phyloP scores from a whole-genome alignment of 2,797 vertebrate species.

The Dipus sagitta region DNA sequence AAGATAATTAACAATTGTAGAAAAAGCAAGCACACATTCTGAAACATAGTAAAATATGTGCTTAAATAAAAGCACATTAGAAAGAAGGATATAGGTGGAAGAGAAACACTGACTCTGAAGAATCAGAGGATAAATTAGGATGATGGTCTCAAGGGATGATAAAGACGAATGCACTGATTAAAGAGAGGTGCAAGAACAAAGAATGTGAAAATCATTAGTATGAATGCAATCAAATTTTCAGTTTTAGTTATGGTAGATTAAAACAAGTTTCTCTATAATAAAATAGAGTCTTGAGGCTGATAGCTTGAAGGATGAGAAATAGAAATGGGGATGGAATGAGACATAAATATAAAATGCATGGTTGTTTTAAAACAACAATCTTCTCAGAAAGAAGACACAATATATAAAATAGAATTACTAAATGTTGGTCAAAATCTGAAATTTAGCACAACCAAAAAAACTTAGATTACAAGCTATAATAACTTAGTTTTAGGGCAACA shows the following conservation, averaged over 20 bases:
- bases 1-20: neutral
- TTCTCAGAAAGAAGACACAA: neutral
- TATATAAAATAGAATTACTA: neutral
- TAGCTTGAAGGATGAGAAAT: neutral
- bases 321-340: neutral
- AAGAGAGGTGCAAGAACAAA: neutral
- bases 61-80: neutral
- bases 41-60: neutral
- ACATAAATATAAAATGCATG: no score
- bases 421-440: neutral
- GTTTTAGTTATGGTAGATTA: no score
- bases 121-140: neutral
- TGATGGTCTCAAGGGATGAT: neutral
- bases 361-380: no score
- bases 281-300: no score
- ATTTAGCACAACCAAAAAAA: constrained; percentile 7
- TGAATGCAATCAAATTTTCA: neutral
- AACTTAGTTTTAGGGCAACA: neutral
- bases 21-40: neutral
- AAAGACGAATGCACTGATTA: neutral
- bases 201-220: neutral
- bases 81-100: neutral
- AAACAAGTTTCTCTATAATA: no score
- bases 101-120: neutral
- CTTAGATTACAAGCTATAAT: neutral